These are phyloP conservation scores for Brachionus asplanchnoidis DNA, from an alignment of 1,140 invertebrate species.

Conservation along the genomic window DNA sequence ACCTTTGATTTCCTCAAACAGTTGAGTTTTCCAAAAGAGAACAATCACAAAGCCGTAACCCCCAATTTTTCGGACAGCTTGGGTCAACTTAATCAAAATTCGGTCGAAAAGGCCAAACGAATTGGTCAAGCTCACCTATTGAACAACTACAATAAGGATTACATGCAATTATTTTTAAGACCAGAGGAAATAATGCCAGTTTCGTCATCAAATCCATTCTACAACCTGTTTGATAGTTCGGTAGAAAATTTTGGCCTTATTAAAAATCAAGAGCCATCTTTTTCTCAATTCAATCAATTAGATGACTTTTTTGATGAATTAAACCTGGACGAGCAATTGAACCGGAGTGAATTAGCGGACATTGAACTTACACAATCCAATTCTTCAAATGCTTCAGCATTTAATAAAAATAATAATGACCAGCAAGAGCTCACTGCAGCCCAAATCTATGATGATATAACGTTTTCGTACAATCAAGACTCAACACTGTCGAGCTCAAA, in stretches of 20 bases:
- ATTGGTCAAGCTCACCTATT: too few relatives aligned
- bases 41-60: too few relatives aligned
- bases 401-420: neutral
- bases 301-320: neutral
- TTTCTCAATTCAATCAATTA: neutral
- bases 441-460: slow-evolving; percentile 5
- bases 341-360: slow-evolving; percentile 19
- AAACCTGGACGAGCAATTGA: neutral
- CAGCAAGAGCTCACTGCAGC: neutral
- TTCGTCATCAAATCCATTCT: neutral
- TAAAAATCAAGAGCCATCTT: neutral
- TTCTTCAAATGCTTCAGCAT: neutral
- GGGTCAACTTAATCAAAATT: too few relatives aligned
- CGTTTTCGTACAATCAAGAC: slow-evolving; percentile 23
- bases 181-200: neutral
- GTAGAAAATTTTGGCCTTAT: neutral
- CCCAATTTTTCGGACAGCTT: too few relatives aligned
- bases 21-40: too few relatives aligned
- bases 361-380: neutral
- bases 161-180: too few relatives aligned
- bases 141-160: too few relatives aligned
- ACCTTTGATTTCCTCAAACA: too few relatives aligned
- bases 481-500: neutral
- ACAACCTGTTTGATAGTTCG: neutral
- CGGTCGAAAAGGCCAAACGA: too few relatives aligned